Base-by-base conservation (phyloP, 2,888 invertebrate genomes). In the Drosophila ezoana region DNA sequence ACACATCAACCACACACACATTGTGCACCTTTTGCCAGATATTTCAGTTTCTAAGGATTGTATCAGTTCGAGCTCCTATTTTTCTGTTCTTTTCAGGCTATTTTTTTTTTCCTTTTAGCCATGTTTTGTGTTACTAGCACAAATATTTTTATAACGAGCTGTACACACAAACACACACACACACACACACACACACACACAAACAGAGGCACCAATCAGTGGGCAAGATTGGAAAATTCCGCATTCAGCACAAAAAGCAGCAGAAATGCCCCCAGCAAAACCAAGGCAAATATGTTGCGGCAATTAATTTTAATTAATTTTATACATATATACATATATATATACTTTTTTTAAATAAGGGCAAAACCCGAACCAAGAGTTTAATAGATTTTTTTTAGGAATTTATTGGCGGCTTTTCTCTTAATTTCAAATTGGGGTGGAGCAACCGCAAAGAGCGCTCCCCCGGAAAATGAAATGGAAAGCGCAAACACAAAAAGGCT, bases 291-390 rank as follows among this genome's bases (percentile, higher is more conserved):
- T 79, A 88, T 79, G 70, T 66, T 76, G 66, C 38, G 68, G 72
- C 76, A 89, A 83, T 87, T 87, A 87, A 89, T 87, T 89, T 87
- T 87, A 88, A 88, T 88, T 88, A 89, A 89, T 81, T 81, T 87
- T 62, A 79, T 76, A 35, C 3, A 35, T 35, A 18, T 41, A 11
- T 11, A 16, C 20, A 11, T 13, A 16, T 23, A 10, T 18, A 23
- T 16, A 16, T 0, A n/a, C 13, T n/a, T n/a, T 23, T 20, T 35
- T 4, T 43, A 64, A 16, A 20, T 38, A 33, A 16, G 44, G n/a
- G 49, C 23, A 54, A 54, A 57, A 47, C 28, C 41, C 37, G 16
- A 35, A 62, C 58, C 32, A 48, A 16, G 63, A 57, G 56, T 41
- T 54, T 52, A 62, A 83, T 70, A 72, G 73, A 86, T 78, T 72